Base-by-base conservation (phyloP, 2,888 invertebrate genomes). In the Acrobasis consociella region DNA sequence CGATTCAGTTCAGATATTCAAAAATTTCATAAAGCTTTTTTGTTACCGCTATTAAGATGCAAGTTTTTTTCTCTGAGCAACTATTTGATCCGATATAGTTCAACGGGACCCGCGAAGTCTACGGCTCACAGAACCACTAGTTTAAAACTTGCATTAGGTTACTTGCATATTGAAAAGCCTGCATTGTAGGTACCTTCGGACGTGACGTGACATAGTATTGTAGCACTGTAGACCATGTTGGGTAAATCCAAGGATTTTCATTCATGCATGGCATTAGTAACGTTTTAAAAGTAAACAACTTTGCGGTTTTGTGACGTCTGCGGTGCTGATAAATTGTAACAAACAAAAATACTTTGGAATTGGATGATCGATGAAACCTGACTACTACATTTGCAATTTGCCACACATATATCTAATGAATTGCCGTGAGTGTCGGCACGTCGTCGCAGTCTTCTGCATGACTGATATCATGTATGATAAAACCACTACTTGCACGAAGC, bases 171-270 rank as follows among this genome's bases (percentile, higher is more conserved):
- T 22, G 22, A 52, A 31, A 10, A 51, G 39, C 10, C 42, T 5
- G 46, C 11, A 39, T 16, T 56, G 17, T 11, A 56, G 39, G 17
- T 22, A 46, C 46, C 13, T 46, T 22, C 22, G 16, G 49, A 31
- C 31, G 31, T 31, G 3, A 58, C 63, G 63, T 64, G 56, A 55
- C 59, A 61, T 63, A 59, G 62, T 55, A 64, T 58, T 59, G 62
- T 62, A 39, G 46, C 42, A 37, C 49, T 60, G 38, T 31, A n/a
- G n/a, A 50, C 49, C 55, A 16, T 53, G 46, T 71, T 76, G 75
- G 80, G 73, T 76, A 83, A 81, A 83, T 77, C 85, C 86, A 82
- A 85, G 84, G 82, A 77, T 83, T 87, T 56, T 83, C 86, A 87
- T 87, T 87, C 84, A 88, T 83, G 74, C 75, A 79, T 72, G 74